Evolutionary conservation across 30 jellyfish, hydroid and myxozoan genomes (phyloP).

Genomic region (Haliclystus octoradiatus): DNA sequence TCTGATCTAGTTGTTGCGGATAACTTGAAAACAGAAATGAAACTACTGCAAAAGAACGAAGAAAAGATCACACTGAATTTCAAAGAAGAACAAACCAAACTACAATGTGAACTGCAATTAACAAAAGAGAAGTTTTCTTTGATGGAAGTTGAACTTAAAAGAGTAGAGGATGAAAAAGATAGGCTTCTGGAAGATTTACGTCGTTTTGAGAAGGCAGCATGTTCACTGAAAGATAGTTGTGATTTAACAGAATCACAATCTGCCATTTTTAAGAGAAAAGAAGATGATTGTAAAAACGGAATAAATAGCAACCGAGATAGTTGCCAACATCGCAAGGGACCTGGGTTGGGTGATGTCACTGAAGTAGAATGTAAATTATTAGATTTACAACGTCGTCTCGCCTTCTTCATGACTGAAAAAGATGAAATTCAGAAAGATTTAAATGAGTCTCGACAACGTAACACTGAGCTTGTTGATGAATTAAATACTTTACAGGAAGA

Average conservation of each 20-base stretch:
- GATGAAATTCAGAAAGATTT: conserved; percentile 95
- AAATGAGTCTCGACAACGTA: conserved; percentile 74
- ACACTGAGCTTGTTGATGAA: conserved; percentile 61
- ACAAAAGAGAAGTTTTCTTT: conserved; percentile 59
- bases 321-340: conserved; percentile 28
- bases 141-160: conserved; percentile 61
- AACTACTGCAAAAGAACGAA: conserved; percentile 79
- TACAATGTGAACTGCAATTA: conserved; percentile 39
- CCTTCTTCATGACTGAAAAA: conserved; percentile 97
- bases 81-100: conserved; percentile 67
- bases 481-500: conserved; percentile 78
- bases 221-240: not conserved
- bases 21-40: conserved; percentile 60
- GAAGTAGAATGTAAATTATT: conserved; percentile 91
- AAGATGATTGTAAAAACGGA: not conserved
- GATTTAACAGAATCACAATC: not conserved
- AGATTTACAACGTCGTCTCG: conserved; percentile 89
- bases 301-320: not conserved
- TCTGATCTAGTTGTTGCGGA: conserved; percentile 80
- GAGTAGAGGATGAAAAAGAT: conserved; percentile 65
- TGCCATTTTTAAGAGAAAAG: not conserved
- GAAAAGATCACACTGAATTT: conserved; percentile 60
- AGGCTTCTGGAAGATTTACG: conserved; percentile 66
- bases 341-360: conserved; percentile 77
- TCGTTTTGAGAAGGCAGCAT: conserved; percentile 42